Percentiles rank a stretch among this genome's conserved stretches.
Evolutionary conservation across 2,113 vertebrate species (phyloP).

Genomic region (Glaucidium brasilianum): DNA sequence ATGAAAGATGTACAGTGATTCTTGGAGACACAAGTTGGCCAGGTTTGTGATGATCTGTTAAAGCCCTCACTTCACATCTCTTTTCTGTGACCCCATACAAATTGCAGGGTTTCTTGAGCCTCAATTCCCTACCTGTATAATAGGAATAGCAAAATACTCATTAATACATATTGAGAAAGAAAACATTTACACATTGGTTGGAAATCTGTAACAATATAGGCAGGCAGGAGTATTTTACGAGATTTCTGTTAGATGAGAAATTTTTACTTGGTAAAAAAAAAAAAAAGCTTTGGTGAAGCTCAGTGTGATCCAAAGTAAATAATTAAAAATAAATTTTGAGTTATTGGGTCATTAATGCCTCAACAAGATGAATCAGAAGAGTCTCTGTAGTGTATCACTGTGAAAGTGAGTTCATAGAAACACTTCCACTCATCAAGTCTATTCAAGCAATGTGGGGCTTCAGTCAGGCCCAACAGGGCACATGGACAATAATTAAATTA

Average conservation of each 20-base stretch:
- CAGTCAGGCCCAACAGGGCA: background rate
- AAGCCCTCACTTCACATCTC: background rate
- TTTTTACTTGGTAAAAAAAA: background rate
- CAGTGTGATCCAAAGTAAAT: background rate
- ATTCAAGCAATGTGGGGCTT: background rate
- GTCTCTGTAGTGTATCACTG: background rate
- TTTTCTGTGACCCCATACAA: background rate
- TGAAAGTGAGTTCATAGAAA: background rate
- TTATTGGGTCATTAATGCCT: background rate
- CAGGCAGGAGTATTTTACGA: background rate
- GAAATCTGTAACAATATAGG: background rate
- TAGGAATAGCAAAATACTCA: background rate
- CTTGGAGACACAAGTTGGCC: background rate
- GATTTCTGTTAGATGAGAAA: background rate
- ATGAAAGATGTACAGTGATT: background rate
- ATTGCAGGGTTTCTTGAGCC: background rate
- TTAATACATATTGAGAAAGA: background rate
- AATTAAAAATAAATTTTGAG: background rate
- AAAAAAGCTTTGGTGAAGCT: background rate
- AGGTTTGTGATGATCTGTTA: background rate
- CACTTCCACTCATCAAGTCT: background rate
- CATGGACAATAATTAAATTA: conserved; percentile 28
- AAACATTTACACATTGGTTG: background rate
- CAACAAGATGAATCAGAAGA: background rate
- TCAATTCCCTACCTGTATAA: background rate